Conservation (phyloP, 2,888 invertebrate genomes). For the Teinopalpus imperialis region DNA sequence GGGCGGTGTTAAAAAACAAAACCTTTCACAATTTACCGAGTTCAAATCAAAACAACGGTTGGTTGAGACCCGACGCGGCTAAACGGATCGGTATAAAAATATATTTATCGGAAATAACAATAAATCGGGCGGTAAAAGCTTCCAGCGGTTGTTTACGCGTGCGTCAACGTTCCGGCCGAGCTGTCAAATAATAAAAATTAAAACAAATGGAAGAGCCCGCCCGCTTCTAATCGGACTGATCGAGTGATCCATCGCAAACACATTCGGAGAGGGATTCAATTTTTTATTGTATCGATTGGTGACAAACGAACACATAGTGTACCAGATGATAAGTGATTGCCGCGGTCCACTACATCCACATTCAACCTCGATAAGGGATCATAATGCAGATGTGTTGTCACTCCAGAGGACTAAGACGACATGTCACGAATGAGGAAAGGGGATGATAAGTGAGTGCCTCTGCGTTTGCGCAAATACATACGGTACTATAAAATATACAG, state of each 20-base stretch:
- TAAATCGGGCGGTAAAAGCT: constrained; percentile 26
- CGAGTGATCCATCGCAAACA: constrained; percentile 1
- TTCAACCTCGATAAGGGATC: no score
- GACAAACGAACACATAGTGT: no score
- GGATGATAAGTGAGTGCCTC: no score
- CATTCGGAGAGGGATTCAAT: no score
- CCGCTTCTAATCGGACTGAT: not conserved
- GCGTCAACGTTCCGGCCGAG: constrained; percentile 44
- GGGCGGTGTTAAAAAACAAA: not conserved
- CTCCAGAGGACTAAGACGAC: no score
- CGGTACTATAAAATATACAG: no score
- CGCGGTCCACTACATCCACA: no score
- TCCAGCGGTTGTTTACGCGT: constrained; percentile 42
- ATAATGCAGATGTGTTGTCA: no score
- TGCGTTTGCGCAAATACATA: no score
- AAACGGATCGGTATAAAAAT: constrained; percentile 28
- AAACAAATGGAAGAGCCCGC: constrained; percentile 15
- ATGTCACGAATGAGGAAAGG: no score
- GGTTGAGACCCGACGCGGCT: constrained; percentile 6
- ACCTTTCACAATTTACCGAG: constrained; percentile 4
- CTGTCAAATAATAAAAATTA: constrained; percentile 28
- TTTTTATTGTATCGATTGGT: no score
- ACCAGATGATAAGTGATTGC: no score
- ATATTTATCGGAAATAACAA: constrained; percentile 31
- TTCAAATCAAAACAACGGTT: constrained; percentile 12